Conservation (phyloP, 2,113 vertebrate genomes). For the Sciurus niger region DNA sequence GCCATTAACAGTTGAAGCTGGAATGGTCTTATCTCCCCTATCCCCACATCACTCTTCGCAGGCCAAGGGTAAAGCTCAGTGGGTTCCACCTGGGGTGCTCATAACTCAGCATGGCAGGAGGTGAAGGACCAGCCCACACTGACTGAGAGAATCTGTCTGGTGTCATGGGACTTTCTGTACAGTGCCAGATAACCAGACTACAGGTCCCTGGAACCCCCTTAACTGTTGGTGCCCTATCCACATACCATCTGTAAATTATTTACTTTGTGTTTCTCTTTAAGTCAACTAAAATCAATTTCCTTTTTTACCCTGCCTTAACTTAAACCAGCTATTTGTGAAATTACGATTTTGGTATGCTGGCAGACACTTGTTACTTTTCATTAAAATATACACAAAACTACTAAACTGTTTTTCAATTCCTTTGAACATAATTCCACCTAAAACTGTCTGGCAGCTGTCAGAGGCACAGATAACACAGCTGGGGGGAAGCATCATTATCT, state of each 20-base stretch:
- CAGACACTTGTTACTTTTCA: not conserved
- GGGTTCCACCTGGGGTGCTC: not conserved
- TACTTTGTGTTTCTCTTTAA: constrained; percentile 37
- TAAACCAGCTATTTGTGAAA: constrained; percentile 16
- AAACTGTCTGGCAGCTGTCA: not conserved
- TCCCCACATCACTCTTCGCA: too few species aligned
- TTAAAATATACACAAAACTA: not conserved
- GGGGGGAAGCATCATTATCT: not conserved
- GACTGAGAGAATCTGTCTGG: not conserved
- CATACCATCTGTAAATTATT: not conserved
- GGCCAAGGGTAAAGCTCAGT: too few species aligned
- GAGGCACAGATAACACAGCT: not conserved
- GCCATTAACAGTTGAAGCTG: not conserved
- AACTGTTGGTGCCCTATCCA: not conserved
- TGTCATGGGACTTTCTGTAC: not conserved
- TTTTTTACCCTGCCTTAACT: constrained; percentile 15
- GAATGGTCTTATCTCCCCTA: not conserved
- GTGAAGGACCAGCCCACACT: not conserved
- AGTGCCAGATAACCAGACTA: not conserved
- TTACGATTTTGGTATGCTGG: not conserved
- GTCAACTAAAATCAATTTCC: not conserved
- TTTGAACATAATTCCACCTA: not conserved
- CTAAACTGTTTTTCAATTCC: not conserved
- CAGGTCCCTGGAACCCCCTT: not conserved
- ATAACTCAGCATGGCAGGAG: not conserved